Evolutionary conservation across 2,797 vertebrate genomes (phyloP).

Genomic region (Gobio occitaniae): DNA sequence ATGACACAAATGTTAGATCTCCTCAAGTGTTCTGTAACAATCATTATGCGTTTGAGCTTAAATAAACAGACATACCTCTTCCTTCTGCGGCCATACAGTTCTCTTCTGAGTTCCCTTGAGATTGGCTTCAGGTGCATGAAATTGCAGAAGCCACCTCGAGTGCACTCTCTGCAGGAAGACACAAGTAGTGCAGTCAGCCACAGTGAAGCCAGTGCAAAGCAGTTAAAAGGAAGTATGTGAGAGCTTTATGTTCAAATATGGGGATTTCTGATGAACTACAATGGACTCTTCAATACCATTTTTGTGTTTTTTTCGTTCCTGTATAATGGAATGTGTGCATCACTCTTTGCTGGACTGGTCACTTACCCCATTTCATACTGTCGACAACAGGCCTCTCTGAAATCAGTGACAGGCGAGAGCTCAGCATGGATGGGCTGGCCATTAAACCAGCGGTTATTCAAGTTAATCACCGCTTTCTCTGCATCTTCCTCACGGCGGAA

Average conservation of each 20-base stretch:
- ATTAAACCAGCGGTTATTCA: constrained; percentile 98
- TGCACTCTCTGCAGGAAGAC: constrained; percentile 87
- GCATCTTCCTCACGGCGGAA: constrained; percentile 96
- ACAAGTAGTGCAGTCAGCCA: constrained; percentile 28
- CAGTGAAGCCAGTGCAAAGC: neutral
- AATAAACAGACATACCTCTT: constrained; percentile 84
- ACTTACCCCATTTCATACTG: constrained; percentile 98
- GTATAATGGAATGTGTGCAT: neutral
- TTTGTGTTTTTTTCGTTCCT: neutral
- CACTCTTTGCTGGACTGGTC: neutral
- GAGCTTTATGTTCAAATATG: neutral
- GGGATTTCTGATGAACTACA: neutral
- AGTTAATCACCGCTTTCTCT: constrained; percentile 95
- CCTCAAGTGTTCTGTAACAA: neutral
- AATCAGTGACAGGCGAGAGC: constrained; percentile 93
- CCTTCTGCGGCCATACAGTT: constrained; percentile 93
- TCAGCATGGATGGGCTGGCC: constrained; percentile 90
- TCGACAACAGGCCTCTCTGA: constrained; percentile 97
- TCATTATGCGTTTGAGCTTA: neutral
- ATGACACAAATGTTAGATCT: neutral
- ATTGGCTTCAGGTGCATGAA: constrained; percentile 99
- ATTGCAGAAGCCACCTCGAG: constrained; percentile 97
- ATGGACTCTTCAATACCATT: neutral
- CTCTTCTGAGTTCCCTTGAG: constrained; percentile 91
- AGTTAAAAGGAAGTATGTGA: neutral